A percentile compares a stretch with the other conserved stretches of the same genome.
phyloP scores from a whole-genome alignment of 2,888 invertebrate species.

The Philopedon plagiatum region DNA sequence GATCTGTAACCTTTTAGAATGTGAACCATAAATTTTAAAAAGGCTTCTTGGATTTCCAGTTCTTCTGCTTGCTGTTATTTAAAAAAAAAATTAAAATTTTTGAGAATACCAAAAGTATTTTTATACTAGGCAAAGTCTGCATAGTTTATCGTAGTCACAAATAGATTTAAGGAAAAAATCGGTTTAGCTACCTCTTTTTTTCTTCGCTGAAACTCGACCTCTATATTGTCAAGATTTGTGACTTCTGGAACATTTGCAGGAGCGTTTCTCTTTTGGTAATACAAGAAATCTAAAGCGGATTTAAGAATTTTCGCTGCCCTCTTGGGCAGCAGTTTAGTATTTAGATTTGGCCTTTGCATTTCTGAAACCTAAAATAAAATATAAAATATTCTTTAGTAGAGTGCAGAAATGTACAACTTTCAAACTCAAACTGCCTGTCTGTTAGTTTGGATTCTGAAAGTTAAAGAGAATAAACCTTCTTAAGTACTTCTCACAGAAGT shows the following conservation, averaged over 20 bases:
- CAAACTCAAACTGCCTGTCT: too few relatives aligned
- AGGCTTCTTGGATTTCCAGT: conserved; percentile 96
- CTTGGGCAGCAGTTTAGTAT: conserved; percentile 86
- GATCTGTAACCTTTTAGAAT: conserved; percentile 92
- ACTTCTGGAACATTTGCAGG: conserved; percentile 50
- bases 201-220: conserved; percentile 85
- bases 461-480: too few relatives aligned
- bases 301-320: conserved; percentile 87
- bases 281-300: conserved; percentile 83
- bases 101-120: not conserved
- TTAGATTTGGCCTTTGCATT: conserved; percentile 83
- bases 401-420: too few relatives aligned
- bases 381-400: too few relatives aligned
- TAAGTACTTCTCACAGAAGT: too few relatives aligned
- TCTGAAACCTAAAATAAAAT: conserved; percentile 79
- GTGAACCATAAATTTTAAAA: conserved; percentile 94
- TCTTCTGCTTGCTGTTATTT: conserved; percentile 93
- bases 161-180: not conserved
- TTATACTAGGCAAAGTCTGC: too few relatives aligned
- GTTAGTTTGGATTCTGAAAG: too few relatives aligned
- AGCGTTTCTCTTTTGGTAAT: conserved; percentile 73
- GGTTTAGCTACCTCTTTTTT: conserved; percentile 78
- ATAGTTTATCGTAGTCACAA: too few relatives aligned
- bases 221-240: conserved; percentile 70
- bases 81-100: too few relatives aligned